Evolutionary conservation across 2,797 vertebrate species (phyloP).

Genomic region (Enteromius argenteus): DNA sequence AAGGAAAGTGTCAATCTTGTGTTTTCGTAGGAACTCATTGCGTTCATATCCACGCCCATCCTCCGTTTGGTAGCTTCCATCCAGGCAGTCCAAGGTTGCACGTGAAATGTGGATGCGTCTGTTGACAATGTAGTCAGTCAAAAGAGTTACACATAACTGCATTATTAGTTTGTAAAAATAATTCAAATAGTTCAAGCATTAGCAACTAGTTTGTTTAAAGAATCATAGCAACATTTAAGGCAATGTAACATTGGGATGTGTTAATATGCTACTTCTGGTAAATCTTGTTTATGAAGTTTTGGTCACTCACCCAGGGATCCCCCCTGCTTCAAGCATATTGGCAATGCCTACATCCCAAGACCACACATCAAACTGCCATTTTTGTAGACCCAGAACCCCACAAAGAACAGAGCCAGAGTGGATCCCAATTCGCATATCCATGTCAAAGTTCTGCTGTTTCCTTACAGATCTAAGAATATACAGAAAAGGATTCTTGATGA

Average conservation of each 20-base stretch:
- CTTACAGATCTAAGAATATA: constrained; percentile 80
- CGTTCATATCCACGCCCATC: constrained; percentile 91
- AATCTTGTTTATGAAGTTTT: neutral
- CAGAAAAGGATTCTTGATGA: constrained; percentile 30
- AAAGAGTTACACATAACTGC: neutral
- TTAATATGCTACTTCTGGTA: neutral
- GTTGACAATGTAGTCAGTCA: constrained; percentile 3
- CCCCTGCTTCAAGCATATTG: constrained; percentile 90
- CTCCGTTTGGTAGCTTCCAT: constrained; percentile 80
- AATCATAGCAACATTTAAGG: neutral
- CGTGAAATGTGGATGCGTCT: constrained; percentile 83
- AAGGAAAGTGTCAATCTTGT: constrained; percentile 96
- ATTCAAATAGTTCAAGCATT: neutral
- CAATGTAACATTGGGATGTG: neutral
- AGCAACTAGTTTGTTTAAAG: neutral
- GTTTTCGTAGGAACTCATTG: constrained; percentile 92
- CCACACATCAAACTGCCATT: constrained; percentile 93
- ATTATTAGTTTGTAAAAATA: neutral
- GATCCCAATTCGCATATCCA: constrained; percentile 90
- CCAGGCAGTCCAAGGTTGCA: constrained; percentile 77
- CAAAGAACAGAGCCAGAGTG: constrained; percentile 88
- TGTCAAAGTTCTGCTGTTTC: constrained; percentile 87
- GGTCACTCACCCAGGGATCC: constrained; percentile 86
- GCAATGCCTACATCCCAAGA: constrained; percentile 90
- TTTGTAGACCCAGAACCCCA: constrained; percentile 86